Evolutionary conservation across 2,888 invertebrate genomes (phyloP), one percentile per base, ranked within the genome.

Genomic region (Aspidiotus destructor): DNA sequence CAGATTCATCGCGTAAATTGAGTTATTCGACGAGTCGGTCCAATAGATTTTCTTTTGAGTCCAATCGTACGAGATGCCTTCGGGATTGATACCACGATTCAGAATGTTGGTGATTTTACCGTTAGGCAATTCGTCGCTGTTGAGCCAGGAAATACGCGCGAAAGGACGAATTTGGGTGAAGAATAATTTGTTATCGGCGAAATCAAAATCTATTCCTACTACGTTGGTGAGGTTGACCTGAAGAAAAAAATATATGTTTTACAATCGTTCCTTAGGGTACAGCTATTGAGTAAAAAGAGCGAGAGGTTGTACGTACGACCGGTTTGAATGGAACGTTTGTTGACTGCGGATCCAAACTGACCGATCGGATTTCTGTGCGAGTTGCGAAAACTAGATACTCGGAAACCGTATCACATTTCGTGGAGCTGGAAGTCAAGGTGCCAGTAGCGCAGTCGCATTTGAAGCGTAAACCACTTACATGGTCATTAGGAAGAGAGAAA

Each of bases 21-120:
- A 91, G 74, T 92, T 92, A 74, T 95, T 94, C 0, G 90, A 88
- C 41, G 93, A 92, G 75, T 98, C 98, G 0, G 97, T 94, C 95
- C 96, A 99, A 77, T 97, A 98, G 52, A 99, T 85, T 77, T 96
- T 97, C 76, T 91, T 90, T 73, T 93, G 93, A 0, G 97, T 92
- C 98, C 98, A 99, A 76, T 99, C 98, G 76, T 95, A 94, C 0
- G 94, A 92, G 71, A 95, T 89, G 7, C 94, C 93, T 77, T 94
- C 93, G 0, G 94, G 93, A 78, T 92, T 93, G 68, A 93, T 91
- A 28, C 89, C 88, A 75, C 86, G 86, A 73, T 79, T 85, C 44
- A 90, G 83, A 1, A 92, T 84, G 68, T 84, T 85, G 60, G 84
- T 84, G 7, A 87, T 84, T 62, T 82, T 82, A 7, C 80, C 77